Evolutionary conservation across 2,888 invertebrate genomes (phyloP).

Genomic region (Stenodema calcarata): DNA sequence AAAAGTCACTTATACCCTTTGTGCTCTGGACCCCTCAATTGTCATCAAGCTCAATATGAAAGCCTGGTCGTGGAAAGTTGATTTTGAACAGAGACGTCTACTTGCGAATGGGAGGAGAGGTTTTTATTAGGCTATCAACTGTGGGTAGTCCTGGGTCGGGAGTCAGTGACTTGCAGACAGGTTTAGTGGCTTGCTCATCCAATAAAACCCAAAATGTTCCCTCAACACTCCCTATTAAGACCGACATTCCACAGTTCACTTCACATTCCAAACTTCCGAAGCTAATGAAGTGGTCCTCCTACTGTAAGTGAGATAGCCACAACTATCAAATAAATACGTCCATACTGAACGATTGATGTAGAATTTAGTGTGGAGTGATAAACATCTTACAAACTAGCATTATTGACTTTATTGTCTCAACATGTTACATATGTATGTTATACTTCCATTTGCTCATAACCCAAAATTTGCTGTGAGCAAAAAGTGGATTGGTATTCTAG

Average conservation of each 20-base stretch:
- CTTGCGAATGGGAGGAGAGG: conserved; percentile 3
- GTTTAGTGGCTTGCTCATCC: conserved; percentile 28
- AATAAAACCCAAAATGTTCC: conserved; percentile 36
- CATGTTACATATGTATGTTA: too few relatives aligned
- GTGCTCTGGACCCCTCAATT: too few relatives aligned
- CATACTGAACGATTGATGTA: too few relatives aligned
- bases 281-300: not conserved
- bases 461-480: too few relatives aligned
- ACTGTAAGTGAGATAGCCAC: too few relatives aligned
- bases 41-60: not conserved
- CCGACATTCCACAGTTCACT: not conserved
- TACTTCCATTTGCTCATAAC: too few relatives aligned
- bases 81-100: conserved; percentile 36
- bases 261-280: not conserved
- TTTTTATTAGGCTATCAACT: conserved; percentile 41
- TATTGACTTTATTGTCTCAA: too few relatives aligned
- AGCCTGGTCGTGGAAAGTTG: not conserved
- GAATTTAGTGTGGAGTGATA: too few relatives aligned
- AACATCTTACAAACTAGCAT: too few relatives aligned
- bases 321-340: too few relatives aligned
- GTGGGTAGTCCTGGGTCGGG: not conserved
- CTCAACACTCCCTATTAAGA: not conserved
- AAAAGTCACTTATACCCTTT: too few relatives aligned
- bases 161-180: conserved; percentile 33
- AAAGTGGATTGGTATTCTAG: too few relatives aligned